These are phyloP conservation scores for Oceanodroma tethys DNA, from an alignment of 2,113 vertebrate species.

Conservation along the genomic window DNA sequence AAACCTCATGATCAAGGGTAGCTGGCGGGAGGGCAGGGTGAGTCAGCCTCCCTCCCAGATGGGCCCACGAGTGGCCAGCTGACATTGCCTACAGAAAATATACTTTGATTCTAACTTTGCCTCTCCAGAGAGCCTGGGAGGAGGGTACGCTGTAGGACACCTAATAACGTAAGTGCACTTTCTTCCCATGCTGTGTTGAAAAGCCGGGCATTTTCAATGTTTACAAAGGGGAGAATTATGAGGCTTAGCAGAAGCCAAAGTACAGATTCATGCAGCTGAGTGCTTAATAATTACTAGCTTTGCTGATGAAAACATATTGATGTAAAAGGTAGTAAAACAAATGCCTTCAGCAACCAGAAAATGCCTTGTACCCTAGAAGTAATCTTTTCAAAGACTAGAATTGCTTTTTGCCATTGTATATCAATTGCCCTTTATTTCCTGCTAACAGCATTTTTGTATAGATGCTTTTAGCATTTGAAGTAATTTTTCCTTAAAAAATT, in stretches of 20 bases:
- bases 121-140: background rate
- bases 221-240: background rate
- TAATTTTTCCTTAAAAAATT: background rate
- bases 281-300: slow-evolving; percentile 26
- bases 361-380: background rate
- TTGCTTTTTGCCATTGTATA: background rate
- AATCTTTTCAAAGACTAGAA: background rate
- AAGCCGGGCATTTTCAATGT: background rate
- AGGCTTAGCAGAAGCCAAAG: slow-evolving; percentile 30
- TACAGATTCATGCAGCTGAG: slow-evolving; percentile 9
- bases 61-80: accelerated
- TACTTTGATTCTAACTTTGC: background rate
- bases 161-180: background rate
- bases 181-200: background rate
- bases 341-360: background rate
- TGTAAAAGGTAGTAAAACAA: slow-evolving; percentile 11
- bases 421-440: background rate
- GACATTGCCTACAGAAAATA: background rate
- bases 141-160: background rate
- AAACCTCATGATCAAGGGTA: background rate
- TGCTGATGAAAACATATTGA: background rate
- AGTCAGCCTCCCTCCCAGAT: background rate
- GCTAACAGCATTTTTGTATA: background rate
- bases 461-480: background rate
- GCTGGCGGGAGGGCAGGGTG: background rate